Base-by-base conservation (phyloP, 2,888 invertebrate species). In the Leptinotarsa rubiginosa region DNA sequence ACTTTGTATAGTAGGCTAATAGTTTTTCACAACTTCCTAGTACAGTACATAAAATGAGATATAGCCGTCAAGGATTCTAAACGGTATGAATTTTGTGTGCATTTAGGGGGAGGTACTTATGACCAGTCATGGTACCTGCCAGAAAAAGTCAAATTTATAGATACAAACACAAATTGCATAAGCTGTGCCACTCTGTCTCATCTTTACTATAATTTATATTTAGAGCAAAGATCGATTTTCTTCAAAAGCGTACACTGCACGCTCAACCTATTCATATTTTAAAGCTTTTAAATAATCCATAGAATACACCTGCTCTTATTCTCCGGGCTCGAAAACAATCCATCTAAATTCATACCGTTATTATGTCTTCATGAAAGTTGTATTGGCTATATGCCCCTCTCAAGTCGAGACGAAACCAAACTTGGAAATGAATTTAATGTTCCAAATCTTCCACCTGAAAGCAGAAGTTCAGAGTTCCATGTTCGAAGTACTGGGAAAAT, bases 251-350 rank as follows among this genome's bases (percentile, higher is more conserved):
- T 16, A 56, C n/a, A 56, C 20, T 18, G 54, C 52, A 54, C 31
- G 18, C 31, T 25, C 5, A 62, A 3, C 16, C n/a, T 52, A 25
- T 54, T 68, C 68, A 31, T 54, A 68, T 68, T 20, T 12, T 18
- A 54, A 31, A n/a, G 68, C 68, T 31, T 54, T 54, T 25, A 31
- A 68, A 68, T 68, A 54, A 68, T 68, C 49, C 52, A 54, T 54
- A 18, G 18, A 52, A 41, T 54, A 18, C 68, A 68, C 54, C 68
- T 68, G 52, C 54, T 15, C 12, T 54, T n/a, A 15, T 67, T 54
- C 68, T 54, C 41, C 41, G 54, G 16, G 15, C 31, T 41, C 12
- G 49, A 54, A 25, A 68, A 25, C 54, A 68, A 68, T 68, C 52
- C 16, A 41, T 52, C 54, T 68, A 41, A 54, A 54, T 31, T 68